These are phyloP conservation scores for Amia ocellicauda DNA, from an alignment of 2,113 vertebrate species.

Conservation along the genomic window DNA sequence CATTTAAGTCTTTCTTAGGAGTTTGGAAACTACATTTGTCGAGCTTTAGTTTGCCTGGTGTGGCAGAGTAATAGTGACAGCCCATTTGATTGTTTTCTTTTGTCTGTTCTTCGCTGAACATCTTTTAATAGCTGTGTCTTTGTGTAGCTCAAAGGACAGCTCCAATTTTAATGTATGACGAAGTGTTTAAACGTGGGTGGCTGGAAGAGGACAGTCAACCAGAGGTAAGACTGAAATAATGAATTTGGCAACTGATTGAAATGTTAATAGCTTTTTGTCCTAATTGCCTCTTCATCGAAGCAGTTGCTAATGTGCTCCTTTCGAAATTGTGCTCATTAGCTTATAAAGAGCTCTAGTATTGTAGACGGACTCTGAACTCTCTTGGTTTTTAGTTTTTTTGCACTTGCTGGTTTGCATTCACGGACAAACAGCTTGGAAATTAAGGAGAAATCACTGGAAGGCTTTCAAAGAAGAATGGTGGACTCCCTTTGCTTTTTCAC, in stretches of 20 bases:
- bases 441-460: too few species aligned
- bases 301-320: neutral
- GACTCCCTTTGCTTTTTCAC: too few species aligned
- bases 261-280: conserved; percentile 3
- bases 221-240: neutral
- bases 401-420: too few species aligned
- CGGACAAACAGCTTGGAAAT: too few species aligned
- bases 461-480: too few species aligned
- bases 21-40: too few species aligned
- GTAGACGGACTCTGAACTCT: too few species aligned
- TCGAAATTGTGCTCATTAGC: neutral
- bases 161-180: neutral
- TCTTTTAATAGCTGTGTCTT: neutral
- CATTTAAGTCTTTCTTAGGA: too few species aligned
- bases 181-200: neutral
- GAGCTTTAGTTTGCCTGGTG: too few species aligned
- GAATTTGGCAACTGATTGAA: conserved; percentile 9
- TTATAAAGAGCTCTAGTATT: neutral
- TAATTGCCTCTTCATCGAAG: neutral
- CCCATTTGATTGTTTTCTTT: too few species aligned
- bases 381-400: neutral
- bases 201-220: neutral
- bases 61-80: too few species aligned
- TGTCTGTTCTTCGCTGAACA: neutral
- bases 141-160: neutral